Base-by-base conservation (phyloP, 2,797 vertebrate genomes). In the Protonibea diacanthus region DNA sequence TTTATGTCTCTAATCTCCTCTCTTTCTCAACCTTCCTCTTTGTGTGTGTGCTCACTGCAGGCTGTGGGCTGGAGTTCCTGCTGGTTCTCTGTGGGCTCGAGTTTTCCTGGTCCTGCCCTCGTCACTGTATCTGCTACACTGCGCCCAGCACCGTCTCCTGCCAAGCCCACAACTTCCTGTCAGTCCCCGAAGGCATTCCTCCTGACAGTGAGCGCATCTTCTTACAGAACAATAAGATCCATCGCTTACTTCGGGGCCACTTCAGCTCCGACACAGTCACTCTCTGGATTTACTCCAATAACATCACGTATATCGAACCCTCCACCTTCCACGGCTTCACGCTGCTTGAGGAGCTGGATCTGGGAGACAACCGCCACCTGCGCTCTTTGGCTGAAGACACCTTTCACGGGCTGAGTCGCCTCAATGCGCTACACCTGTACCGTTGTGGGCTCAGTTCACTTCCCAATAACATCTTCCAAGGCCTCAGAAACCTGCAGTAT, bases 241-340 rank as follows among this genome's bases (percentile, higher is more conserved):
- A 96, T 74, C 93, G 96, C 83, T 95, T 99, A 55, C 96, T 97
- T 62, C 95, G 91, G 20, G 97, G 97, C 75, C 97, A 97, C 93
- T 98, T 99, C 94, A 98, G 96, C 88, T 90, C 97, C 4, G 95
- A 97, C 83, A 97, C 97, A 12, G 97, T 99, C 91, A 99, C 97
- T 27, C 95, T 99, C 56, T 99, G 98, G 98, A 96, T 99, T 91
- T 99, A 99, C 92, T 98, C 97, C 92, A 99, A 99, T 92, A 99
- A 99, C 91, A 97, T 99, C 90, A 97, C 97, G 14, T 97, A 96
- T 93, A 98, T 99, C 0, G 97, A 99, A 91, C 97, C 98, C 17
- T 95, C 94, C 71, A 97, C 98, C 66, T 99, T 99, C 48, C 95
- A 95, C 0, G 98, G 97, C 84, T 99, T 99, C 2, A 90, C 93